phyloP scores from a whole-genome alignment of 2,888 invertebrate genomes.

The Pyrgus malvae region DNA sequence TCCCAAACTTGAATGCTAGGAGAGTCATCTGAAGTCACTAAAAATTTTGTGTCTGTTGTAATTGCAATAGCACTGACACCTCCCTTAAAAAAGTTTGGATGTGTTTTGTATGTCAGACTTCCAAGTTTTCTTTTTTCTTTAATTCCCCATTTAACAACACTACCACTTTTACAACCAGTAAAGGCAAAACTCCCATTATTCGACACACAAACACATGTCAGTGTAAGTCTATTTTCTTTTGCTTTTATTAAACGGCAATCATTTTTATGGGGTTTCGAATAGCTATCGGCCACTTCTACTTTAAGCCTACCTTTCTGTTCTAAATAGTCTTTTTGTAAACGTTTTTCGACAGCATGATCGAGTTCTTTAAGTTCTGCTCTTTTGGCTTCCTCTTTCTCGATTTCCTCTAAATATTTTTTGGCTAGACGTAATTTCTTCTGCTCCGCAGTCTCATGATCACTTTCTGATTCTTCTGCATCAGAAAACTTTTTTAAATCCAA shows the following conservation, averaged over 20 bases:
- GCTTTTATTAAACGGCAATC: conserved; percentile 83
- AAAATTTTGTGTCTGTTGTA: conserved; percentile 90
- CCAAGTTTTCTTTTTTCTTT: conserved; percentile 83
- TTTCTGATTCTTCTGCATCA: conserved; percentile 75
- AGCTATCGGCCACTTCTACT: conserved; percentile 86
- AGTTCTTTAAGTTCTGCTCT: conserved; percentile 84
- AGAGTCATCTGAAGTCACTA: conserved; percentile 82
- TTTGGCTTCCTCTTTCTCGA: conserved; percentile 90
- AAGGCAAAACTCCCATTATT: conserved; percentile 87
- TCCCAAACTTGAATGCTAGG: conserved; percentile 92
- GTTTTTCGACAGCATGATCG: conserved; percentile 86
- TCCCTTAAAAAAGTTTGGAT: conserved; percentile 64
- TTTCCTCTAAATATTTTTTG: conserved; percentile 93
- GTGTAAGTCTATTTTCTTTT: conserved; percentile 88
- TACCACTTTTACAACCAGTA: conserved; percentile 94
- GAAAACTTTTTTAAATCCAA: conserved; percentile 82
- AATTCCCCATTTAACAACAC: conserved; percentile 92
- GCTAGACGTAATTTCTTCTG: conserved; percentile 95
- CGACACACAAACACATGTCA: conserved; percentile 91
- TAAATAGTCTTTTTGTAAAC: conserved; percentile 91
- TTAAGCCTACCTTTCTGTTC: conserved; percentile 92
- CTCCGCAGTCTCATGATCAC: conserved; percentile 91
- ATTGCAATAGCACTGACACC: conserved; percentile 86
- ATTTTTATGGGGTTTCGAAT: conserved; percentile 50
- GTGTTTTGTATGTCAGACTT: conserved; percentile 73